Percentiles rank a stretch among this genome's conserved stretches.
These are phyloP conservation scores for Ophioderma brevispina DNA, from an alignment of 35 echinoderm and acorn worm genomes.

Conservation along the genomic window DNA sequence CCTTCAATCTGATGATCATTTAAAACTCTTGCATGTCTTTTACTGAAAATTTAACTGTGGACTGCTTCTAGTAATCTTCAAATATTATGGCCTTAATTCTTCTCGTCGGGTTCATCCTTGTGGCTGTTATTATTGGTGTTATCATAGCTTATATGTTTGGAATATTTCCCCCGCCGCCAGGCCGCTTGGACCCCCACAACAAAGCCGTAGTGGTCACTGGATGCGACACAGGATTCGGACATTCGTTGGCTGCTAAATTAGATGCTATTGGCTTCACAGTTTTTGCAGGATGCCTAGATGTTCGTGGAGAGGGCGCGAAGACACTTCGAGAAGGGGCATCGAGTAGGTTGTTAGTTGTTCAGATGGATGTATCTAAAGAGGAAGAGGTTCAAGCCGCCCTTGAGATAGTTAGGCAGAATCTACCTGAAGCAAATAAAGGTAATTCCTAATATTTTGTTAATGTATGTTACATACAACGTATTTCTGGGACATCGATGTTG, in stretches of 20 bases:
- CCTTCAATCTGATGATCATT: too few species aligned
- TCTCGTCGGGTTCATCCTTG: too few species aligned
- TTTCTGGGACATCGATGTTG: too few species aligned
- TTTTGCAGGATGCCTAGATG: constrained; percentile 20
- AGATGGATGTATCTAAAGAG: constrained; percentile 50
- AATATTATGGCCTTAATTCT: too few species aligned
- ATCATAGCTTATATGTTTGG: not conserved
- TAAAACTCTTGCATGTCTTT: too few species aligned
- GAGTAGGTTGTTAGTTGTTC: constrained; percentile 30
- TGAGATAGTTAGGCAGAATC: not conserved
- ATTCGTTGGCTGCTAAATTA: not conserved
- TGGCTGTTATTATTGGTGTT: too few species aligned
- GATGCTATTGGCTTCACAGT: constrained; percentile 9
- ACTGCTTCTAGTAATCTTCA: too few species aligned
- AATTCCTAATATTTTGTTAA: too few species aligned
- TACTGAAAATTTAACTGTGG: too few species aligned
- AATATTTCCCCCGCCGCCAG: not conserved
- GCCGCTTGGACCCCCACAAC: not conserved
- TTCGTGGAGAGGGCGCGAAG: not conserved
- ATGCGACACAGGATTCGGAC: constrained; percentile 25
- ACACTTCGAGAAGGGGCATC: not conserved
- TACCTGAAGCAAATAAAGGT: not conserved
- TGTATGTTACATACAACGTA: too few species aligned
- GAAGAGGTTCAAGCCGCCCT: not conserved
- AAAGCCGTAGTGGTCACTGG: constrained; percentile 25